Percentiles rank a stretch among this genome's conserved stretches.
phyloP scores from a whole-genome alignment of 1,140 invertebrate genomes.

The Bombyx mandarina region DNA sequence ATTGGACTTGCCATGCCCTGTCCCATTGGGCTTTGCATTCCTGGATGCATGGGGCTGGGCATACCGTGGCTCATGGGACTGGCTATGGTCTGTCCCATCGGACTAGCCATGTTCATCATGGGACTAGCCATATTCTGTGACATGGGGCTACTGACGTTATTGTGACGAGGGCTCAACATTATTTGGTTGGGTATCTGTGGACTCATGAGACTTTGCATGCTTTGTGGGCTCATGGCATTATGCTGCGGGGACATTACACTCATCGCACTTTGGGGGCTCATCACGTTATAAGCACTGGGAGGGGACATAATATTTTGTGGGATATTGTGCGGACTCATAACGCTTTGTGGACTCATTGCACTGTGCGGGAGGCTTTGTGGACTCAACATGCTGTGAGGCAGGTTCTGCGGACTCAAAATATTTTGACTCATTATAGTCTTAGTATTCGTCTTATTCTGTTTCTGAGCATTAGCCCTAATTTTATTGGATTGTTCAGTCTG shows the following conservation, averaged over 20 bases:
- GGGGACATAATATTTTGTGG: slow-evolving; percentile 61
- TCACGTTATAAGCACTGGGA: slow-evolving; percentile 58
- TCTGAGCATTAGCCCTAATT: slow-evolving; percentile 50
- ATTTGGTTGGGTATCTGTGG: slow-evolving; percentile 60
- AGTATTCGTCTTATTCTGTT: slow-evolving; percentile 43
- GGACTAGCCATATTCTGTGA: slow-evolving; percentile 58
- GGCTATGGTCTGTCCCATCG: slow-evolving; percentile 50
- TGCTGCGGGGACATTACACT: slow-evolving; percentile 66
- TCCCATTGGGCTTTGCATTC: slow-evolving; percentile 46
- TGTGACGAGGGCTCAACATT: slow-evolving; percentile 61
- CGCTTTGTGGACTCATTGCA: slow-evolving; percentile 41
- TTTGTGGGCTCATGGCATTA: slow-evolving; percentile 63
- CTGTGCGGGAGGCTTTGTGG: slow-evolving; percentile 34
- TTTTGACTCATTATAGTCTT: slow-evolving; percentile 55
- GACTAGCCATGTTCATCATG: slow-evolving; percentile 56
- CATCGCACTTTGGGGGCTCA: slow-evolving; percentile 61
- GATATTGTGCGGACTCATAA: slow-evolving; percentile 57
- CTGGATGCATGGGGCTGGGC: slow-evolving; percentile 62
- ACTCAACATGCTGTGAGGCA: slow-evolving; percentile 43
- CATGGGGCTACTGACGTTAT: slow-evolving; percentile 56
- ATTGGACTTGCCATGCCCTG: slow-evolving; percentile 47
- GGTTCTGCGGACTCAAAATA: slow-evolving; percentile 59
- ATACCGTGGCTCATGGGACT: slow-evolving; percentile 62
- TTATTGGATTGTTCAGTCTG: slow-evolving; percentile 49
- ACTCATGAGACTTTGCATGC: slow-evolving; percentile 61